A percentile compares a stretch with the other conserved stretches of the same genome.
phyloP scores from a whole-genome alignment of 2,113 vertebrate genomes.

The Callaeas wilsoni region DNA sequence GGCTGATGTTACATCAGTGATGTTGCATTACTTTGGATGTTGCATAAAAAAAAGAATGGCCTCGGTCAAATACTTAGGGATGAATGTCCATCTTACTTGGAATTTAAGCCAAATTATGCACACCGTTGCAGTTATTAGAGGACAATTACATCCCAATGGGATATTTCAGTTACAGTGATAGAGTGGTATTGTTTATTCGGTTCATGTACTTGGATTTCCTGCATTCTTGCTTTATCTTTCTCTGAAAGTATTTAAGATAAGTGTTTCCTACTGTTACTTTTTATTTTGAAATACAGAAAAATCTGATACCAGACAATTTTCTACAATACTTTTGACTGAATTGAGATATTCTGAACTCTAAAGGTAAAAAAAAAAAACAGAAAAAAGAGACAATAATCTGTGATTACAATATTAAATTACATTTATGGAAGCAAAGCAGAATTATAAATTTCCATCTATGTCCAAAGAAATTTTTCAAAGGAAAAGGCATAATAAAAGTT shows the following conservation, averaged over 20 bases:
- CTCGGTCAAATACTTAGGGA: not conserved
- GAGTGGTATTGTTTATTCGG: not conserved
- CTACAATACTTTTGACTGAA: not conserved
- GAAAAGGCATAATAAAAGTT: not conserved
- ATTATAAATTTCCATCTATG: not conserved
- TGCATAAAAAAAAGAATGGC: not conserved
- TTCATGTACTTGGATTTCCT: not conserved
- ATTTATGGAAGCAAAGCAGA: not conserved
- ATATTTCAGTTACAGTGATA: not conserved
- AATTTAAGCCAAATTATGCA: not conserved
- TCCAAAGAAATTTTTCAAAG: not conserved
- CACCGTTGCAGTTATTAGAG: not conserved
- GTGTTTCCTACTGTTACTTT: not conserved
- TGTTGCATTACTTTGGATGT: not conserved
- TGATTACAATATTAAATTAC: not conserved
- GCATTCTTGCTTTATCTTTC: not conserved
- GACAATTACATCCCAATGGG: not conserved
- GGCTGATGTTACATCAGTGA: not conserved
- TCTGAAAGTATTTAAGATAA: not conserved
- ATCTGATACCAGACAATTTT: not conserved
- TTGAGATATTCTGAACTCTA: not conserved
- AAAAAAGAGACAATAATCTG: not conserved
- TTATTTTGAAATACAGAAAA: not conserved
- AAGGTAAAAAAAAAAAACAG: not conserved
- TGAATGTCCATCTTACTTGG: not conserved